Conservation (phyloP, 2,797 vertebrate species). For the Scomberomorus guttatus region DNA sequence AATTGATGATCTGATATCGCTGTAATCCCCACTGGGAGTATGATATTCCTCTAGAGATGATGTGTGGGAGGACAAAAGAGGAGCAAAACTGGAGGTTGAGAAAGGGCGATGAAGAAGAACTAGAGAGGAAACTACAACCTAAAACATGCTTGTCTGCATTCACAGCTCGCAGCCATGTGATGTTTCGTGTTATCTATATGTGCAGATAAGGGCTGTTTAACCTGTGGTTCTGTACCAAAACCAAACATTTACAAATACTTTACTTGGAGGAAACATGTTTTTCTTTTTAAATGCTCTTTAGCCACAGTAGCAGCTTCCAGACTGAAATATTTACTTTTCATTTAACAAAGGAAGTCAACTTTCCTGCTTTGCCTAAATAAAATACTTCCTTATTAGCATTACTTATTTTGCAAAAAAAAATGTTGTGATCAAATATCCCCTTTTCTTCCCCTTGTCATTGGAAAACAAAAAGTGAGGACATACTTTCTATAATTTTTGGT, state of each 20-base stretch:
- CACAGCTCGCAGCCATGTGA: not conserved
- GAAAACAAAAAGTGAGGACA: too few relatives aligned
- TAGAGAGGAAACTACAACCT: not conserved
- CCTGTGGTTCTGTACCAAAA: not conserved
- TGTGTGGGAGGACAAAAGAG: not conserved
- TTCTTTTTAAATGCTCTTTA: not conserved
- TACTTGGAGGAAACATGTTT: not conserved
- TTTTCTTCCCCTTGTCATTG: too few relatives aligned
- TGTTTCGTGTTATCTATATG: not conserved
- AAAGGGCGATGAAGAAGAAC: not conserved
- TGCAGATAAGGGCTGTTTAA: not conserved
- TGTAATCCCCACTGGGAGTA: constrained; percentile 22
- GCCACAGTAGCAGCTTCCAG: not conserved
- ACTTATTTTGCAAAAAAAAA: too few relatives aligned
- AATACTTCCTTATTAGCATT: too few relatives aligned
- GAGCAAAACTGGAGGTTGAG: not conserved
- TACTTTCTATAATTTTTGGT: too few relatives aligned
- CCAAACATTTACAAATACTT: not conserved
- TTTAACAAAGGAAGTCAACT: not conserved
- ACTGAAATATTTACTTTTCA: not conserved
- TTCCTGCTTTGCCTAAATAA: not conserved
- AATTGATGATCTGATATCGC: not conserved
- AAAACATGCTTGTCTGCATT: not conserved
- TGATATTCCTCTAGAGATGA: constrained; percentile 17
- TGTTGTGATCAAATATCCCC: too few relatives aligned